These are phyloP conservation scores for Aspiorhynchus laticeps DNA, from an alignment of 2,113 vertebrate genomes.

Conservation along the genomic window DNA sequence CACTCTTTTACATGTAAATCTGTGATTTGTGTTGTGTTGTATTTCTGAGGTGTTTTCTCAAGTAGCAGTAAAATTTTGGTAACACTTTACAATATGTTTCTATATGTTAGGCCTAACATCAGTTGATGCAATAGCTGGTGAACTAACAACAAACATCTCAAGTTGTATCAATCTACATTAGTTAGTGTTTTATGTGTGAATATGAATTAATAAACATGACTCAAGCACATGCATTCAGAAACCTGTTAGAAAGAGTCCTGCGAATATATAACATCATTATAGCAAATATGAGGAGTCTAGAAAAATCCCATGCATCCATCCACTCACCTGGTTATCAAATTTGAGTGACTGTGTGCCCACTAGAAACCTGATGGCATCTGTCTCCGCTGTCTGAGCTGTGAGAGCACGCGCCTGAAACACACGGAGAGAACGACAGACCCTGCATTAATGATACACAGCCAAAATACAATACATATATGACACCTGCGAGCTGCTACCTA, in stretches of 20 bases:
- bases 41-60: background rate
- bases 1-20: background rate
- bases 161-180: background rate
- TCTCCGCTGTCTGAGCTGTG: conserved; percentile 94
- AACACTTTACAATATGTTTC: background rate
- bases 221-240: background rate
- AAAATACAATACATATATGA: background rate
- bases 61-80: too few relatives aligned
- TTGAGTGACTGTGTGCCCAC: conserved; percentile 98
- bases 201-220: background rate
- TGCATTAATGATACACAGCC: conserved; percentile 7
- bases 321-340: conserved; percentile 96
- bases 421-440: conserved; percentile 32
- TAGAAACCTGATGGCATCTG: conserved; percentile 95
- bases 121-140: background rate
- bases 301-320: conserved; percentile 17
- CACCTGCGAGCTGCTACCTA: background rate
- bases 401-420: conserved; percentile 88
- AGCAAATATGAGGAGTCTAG: background rate
- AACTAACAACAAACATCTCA: too few relatives aligned
- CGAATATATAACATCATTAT: background rate
- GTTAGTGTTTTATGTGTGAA: background rate
- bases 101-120: background rate
- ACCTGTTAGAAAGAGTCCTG: background rate
- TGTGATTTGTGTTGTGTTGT: background rate